Evolutionary conservation across 2,888 invertebrate species (phyloP).

Genomic region (Agrotis segetum): DNA sequence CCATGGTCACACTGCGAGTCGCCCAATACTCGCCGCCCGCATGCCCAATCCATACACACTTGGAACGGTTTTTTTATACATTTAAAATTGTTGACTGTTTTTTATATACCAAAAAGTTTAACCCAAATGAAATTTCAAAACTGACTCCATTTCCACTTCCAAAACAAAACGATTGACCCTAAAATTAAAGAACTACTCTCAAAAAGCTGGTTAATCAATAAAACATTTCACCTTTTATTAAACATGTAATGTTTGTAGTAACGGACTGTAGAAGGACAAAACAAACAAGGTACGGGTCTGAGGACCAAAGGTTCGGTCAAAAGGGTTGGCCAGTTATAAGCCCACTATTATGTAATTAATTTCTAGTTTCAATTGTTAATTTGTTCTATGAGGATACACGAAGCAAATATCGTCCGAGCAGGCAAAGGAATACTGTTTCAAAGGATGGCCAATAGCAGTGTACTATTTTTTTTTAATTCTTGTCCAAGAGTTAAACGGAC

Average conservation of each 20-base stretch:
- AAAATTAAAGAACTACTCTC: slow-evolving; percentile 22
- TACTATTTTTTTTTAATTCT: no score
- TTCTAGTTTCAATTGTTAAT: slow-evolving; percentile 87
- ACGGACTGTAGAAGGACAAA: slow-evolving; percentile 60
- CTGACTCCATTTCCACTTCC: background rate
- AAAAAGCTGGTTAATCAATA: slow-evolving; percentile 51
- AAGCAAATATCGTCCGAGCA: slow-evolving; percentile 59
- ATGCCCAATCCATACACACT: no score
- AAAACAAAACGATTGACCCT: background rate
- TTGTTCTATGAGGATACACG: slow-evolving; percentile 73
- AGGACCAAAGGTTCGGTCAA: slow-evolving; percentile 55
- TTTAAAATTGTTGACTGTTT: no score
- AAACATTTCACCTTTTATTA: slow-evolving; percentile 53
- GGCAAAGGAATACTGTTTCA: slow-evolving; percentile 45
- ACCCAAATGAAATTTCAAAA: background rate
- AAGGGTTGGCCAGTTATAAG: slow-evolving; percentile 80
- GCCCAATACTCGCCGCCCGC: no score
- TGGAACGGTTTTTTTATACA: no score
- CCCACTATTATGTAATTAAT: slow-evolving; percentile 83
- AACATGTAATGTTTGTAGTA: slow-evolving; percentile 54
- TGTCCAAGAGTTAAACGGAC: no score
- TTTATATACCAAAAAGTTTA: no score
- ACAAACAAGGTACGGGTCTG: slow-evolving; percentile 56
- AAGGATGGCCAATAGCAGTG: background rate
- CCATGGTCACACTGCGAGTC: no score